phyloP scores from a whole-genome alignment of 2,888 invertebrate species.

The Fragum whitleyi region DNA sequence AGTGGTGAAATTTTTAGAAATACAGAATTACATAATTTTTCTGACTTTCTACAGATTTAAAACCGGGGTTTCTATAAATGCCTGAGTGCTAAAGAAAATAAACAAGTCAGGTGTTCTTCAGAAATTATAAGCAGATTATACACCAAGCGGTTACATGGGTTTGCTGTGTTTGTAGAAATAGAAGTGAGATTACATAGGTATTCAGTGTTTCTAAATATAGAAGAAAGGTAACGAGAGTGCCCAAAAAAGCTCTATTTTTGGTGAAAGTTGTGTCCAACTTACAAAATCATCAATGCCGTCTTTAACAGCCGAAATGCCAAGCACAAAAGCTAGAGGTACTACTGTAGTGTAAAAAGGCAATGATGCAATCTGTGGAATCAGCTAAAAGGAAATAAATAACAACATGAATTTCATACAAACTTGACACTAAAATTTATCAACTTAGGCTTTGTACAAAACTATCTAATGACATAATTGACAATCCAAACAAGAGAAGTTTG shows the following conservation, averaged over 20 bases:
- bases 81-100: too few relatives aligned
- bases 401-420: neutral
- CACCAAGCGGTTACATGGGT: too few relatives aligned
- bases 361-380: slow-evolving; percentile 98
- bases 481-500: too few relatives aligned
- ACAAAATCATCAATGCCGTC: slow-evolving; percentile 99
- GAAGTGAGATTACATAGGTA: neutral
- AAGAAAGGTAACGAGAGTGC: neutral
- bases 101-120: too few relatives aligned
- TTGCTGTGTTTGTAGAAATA: too few relatives aligned
- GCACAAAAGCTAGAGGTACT: slow-evolving; percentile 96
- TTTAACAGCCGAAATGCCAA: slow-evolving; percentile 97
- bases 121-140: too few relatives aligned
- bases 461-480: neutral
- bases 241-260: neutral
- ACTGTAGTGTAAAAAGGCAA: slow-evolving; percentile 98
- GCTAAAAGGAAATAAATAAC: slow-evolving; percentile 83
- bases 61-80: too few relatives aligned
- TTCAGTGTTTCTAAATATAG: too few relatives aligned
- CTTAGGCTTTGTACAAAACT: neutral
- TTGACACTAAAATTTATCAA: neutral
- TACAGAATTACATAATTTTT: too few relatives aligned
- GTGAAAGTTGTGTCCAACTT: slow-evolving; percentile 86
- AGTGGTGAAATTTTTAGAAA: too few relatives aligned
- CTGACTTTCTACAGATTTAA: too few relatives aligned